Evolutionary conservation across 2,888 invertebrate genomes (phyloP).

Genomic region (Hirtodrosophila histrioides): DNA sequence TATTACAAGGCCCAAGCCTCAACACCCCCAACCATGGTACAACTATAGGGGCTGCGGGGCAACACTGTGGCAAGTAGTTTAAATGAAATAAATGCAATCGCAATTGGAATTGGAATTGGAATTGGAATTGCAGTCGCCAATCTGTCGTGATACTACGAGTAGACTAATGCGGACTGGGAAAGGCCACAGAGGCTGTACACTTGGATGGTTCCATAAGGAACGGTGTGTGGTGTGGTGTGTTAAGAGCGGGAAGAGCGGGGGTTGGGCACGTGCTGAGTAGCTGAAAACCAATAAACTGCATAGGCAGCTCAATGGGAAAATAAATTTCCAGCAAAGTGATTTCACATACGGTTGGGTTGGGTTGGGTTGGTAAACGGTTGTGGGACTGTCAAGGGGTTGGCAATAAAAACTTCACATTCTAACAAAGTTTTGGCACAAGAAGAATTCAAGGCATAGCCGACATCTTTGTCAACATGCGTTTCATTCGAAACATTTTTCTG

Average conservation of each 20-base stretch:
- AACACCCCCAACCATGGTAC: neutral
- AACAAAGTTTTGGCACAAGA: conserved; percentile 22
- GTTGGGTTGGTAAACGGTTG: too few species aligned
- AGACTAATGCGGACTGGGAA: too few species aligned
- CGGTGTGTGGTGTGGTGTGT: neutral
- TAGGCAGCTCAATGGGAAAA: conserved; percentile 51
- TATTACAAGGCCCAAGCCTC: too few species aligned
- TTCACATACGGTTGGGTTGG: conserved; percentile 28
- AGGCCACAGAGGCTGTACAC: conserved; percentile 1
- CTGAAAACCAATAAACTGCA: conserved; percentile 66
- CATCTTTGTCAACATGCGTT: conserved; percentile 33
- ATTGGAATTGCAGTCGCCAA: conserved; percentile 15
- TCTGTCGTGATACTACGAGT: conserved; percentile 4
- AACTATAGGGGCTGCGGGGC: neutral
- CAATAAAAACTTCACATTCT: conserved; percentile 47
- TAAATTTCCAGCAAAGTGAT: conserved; percentile 59
- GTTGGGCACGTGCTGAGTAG: conserved; percentile 37
- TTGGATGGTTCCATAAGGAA: conserved; percentile 8
- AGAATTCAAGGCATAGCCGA: conserved; percentile 33
- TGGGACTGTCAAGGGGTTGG: conserved; percentile 33
- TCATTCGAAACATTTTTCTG: conserved; percentile 4
- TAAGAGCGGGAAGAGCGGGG: neutral
- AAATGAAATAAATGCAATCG: conserved; percentile 63
- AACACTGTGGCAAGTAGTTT: conserved; percentile 38
- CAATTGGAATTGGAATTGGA: conserved; percentile 48